These are phyloP conservation scores for Tetrax tetrax DNA, from an alignment of 2,113 vertebrate species.

Conservation along the genomic window DNA sequence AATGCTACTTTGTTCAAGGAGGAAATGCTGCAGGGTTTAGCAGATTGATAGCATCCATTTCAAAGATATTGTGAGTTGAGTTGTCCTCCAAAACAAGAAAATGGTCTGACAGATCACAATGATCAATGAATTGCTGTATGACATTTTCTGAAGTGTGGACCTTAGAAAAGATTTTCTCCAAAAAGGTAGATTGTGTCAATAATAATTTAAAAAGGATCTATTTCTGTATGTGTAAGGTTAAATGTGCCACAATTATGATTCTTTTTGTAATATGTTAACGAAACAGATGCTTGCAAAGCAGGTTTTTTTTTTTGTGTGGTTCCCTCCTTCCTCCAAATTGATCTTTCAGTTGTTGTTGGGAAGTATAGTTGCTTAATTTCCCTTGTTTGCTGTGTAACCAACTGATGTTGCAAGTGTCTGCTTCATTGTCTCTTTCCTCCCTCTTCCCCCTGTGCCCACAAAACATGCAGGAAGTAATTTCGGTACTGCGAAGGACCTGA, in stretches of 20 bases:
- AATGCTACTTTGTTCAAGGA: not conserved
- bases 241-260: not conserved
- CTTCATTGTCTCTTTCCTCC: not conserved
- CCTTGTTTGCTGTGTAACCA: not conserved
- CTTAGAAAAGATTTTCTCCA: not conserved
- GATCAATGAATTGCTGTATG: not conserved
- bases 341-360: not conserved
- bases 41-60: not conserved
- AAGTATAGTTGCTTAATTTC: not conserved
- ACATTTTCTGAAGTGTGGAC: not conserved
- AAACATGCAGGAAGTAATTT: conserved; percentile 83
- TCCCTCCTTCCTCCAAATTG: not conserved
- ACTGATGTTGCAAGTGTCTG: not conserved
- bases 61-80: not conserved
- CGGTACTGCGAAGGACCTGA: conserved; percentile 83
- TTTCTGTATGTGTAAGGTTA: not conserved
- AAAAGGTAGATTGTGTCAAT: not conserved
- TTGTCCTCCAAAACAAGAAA: not conserved
- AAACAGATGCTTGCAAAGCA: not conserved
- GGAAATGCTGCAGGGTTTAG: not conserved
- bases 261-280: not conserved
- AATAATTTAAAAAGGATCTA: not conserved
- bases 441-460: not conserved
- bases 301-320: not conserved
- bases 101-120: not conserved